Evolutionary conservation across 1,140 invertebrate species (phyloP), one percentile per base, ranked within the genome.

Genomic region (Oryzaephilus surinamensis): DNA sequence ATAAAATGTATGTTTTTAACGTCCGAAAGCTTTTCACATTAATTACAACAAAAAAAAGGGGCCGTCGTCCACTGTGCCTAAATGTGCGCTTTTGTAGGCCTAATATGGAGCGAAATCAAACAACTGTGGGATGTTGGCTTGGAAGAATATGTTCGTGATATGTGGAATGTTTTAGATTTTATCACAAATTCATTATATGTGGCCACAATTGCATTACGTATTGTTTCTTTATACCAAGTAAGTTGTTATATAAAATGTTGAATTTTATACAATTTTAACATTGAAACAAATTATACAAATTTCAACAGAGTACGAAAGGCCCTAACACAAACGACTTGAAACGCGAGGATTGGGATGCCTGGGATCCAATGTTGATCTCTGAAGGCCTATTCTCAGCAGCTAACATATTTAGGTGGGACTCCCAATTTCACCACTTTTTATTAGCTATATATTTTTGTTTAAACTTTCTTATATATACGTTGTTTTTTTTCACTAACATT

Each of bases 91-190:
- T 51, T 63, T 52, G 43, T 62, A 84, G 93, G 94, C 27, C 67
- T 98, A 44, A 96, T 99, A 55, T 98, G 95, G 95, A 93, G 91
- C 47, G 95, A 98, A 69, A 91, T 97, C 47, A 98, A 97, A 62
- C 93, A 97, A 60, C 67, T 98, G 15, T 98, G 94, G 93, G 90
- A 97, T 63, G 88, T 94, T 43, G 95, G 95, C 0, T 69, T 96
- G 14, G 81, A 90, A 52, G 92, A 97, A 58, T 99, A 98, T 61
- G 79, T 91, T 20, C 83, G 86, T 51, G 94, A 98, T 65, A 97
- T 97, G 92, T 98, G 95, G 95, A 99, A 98, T 64, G 92, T 98
- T 32, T 86, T 98, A 43, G 95, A 98, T 67, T 98, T 98, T 64
- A 87, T 96, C 35, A 98, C 94, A 12, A 98, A 97, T 66, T 93